Evolutionary conservation across 2,113 vertebrate species (phyloP).

Genomic region (Clinocottus analis): DNA sequence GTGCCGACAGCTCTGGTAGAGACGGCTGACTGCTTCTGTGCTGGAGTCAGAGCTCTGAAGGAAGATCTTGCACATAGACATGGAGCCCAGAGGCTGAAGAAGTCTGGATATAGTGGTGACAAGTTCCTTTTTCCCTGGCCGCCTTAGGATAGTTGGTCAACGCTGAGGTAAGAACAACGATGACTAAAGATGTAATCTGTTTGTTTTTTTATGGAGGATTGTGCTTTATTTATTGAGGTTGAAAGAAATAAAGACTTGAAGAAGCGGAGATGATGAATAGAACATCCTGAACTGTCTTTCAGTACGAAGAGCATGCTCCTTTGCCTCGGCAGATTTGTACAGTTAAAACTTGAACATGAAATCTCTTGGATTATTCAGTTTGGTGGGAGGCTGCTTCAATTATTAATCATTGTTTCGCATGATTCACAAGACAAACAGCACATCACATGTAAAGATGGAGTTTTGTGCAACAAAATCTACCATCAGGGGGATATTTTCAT

Average conservation of each 20-base stretch:
- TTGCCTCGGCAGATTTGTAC: neutral
- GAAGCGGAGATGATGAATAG: conserved; percentile 1
- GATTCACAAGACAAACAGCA: neutral
- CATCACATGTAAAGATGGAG: neutral
- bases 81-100: conserved; percentile 67
- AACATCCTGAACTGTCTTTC: conserved; percentile 14
- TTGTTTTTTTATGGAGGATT: conserved; percentile 19
- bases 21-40: conserved; percentile 58
- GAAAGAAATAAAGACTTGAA: neutral
- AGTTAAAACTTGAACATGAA: neutral
- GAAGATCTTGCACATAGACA: conserved; percentile 46
- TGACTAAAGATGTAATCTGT: conserved; percentile 30
- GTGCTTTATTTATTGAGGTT: conserved; percentile 11
- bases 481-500: neutral
- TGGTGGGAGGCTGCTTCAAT: neutral
- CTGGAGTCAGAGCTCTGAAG: conserved; percentile 68
- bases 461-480: neutral
- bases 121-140: conserved; percentile 47
- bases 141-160: conserved; percentile 53
- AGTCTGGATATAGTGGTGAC: conserved; percentile 60
- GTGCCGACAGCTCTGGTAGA: conserved; percentile 62
- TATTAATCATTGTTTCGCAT: neutral
- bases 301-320: neutral
- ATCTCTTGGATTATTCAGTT: conserved; percentile 2
- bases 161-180: conserved; percentile 71